Evolutionary conservation across 2,797 vertebrate genomes (phyloP).

Genomic region (Smutsia gigantea): DNA sequence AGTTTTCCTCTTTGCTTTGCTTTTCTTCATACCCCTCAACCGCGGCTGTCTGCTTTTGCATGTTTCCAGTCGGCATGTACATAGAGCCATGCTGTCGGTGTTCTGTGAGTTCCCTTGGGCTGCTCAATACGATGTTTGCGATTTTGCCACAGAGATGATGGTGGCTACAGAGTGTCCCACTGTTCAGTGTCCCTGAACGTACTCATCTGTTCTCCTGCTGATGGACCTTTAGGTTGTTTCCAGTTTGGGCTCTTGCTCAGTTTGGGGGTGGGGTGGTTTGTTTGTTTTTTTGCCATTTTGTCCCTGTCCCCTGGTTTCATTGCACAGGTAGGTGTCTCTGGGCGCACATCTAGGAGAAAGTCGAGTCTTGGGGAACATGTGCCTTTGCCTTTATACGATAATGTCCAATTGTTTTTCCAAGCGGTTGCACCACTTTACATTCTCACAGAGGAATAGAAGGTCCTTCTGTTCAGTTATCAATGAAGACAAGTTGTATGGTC

Average conservation of each 20-base stretch:
- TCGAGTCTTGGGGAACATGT: background rate
- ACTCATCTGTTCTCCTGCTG: background rate
- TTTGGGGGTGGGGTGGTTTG: background rate
- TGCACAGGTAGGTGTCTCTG: background rate
- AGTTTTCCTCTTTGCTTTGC: background rate
- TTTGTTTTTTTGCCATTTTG: background rate
- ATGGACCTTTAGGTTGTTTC: background rate
- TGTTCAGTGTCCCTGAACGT: background rate
- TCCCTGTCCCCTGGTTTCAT: background rate
- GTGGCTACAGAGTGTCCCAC: background rate
- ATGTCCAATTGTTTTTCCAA: background rate
- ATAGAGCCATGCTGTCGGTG: fast-evolving
- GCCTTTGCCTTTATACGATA: background rate
- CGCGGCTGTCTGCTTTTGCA: fast-evolving
- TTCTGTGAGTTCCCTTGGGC: background rate
- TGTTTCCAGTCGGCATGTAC: fast-evolving
- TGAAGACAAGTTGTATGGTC: background rate
- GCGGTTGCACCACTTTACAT: no score
- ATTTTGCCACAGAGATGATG: no score
- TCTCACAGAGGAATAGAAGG: background rate
- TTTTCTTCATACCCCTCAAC: background rate
- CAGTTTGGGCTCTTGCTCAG: background rate
- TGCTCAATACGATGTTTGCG: no score
- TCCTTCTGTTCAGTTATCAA: background rate
- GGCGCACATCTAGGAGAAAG: background rate